Evolutionary conservation across 2,888 invertebrate species (phyloP), one percentile per base, ranked within the genome.

Genomic region (Electrophaes corylata): DNA sequence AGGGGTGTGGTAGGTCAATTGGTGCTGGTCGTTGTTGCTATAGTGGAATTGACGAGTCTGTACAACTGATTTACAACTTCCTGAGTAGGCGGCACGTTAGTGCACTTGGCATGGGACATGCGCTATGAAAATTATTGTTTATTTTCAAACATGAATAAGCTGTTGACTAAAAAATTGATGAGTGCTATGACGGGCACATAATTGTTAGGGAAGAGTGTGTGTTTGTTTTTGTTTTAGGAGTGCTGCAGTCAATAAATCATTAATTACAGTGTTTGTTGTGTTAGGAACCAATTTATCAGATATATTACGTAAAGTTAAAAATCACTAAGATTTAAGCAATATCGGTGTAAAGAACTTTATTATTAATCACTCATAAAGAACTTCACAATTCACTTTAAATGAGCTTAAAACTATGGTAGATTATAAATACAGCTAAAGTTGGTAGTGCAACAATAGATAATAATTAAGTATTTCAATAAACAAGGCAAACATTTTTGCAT

Each of bases 1-100:
- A 49, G 59, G 57, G 63, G 57, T 57, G 56, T 39, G 60, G 67
- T 37, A 72, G 81, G 41, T 78, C 80, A 64, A 53, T 39, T 57
- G 62, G 68, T 52, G 63, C 33, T 83, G 82, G 85, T 70, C 56
- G 57, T 60, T 62, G 37, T 16, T 16, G 16, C 16, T 37, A 16
- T 37, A 37, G 70, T 75, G 76, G 81, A 81, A 81, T 81, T 81
- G 81, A 81, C 76, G 78, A 79, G 79, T 70, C 68, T 71, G 75
- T 71, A 73, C 75, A 75, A 73, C 73, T 87, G 87, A 90, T 91
- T 90, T 90, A 90, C 81, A 81, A 83, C 85, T 89, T 90, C 89
- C 88, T 84, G 83, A 80, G 72, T 73, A 76, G 73, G 75, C 73
- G 78, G 74, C 69, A 66, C 71, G 75, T 75, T 77, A 71, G 76